Evolutionary conservation across 2,888 invertebrate genomes (phyloP), one percentile per base, ranked within the genome.

Genomic region (Osmoderma eremita): DNA sequence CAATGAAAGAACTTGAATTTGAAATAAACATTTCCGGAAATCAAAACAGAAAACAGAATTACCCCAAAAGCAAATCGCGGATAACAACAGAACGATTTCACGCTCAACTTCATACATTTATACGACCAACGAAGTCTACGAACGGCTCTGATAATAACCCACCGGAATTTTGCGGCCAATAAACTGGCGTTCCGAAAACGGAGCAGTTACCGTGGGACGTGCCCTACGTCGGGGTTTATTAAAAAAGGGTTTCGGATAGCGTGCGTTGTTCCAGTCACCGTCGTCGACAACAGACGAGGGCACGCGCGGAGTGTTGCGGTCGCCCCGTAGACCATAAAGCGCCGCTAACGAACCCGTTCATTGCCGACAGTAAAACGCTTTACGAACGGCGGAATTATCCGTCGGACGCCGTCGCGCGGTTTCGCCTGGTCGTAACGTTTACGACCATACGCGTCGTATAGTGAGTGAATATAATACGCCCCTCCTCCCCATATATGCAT

Each of bases 271-370:
- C 12, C 41, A 13, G 22, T 10, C 8, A 24, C 24, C 48, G 17
- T n/a, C 10, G 3, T 30, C 38, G 12, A 1, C 15, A 12, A 8
- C 17, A 8, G 12, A 17, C 10, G 36, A 36, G 12, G 10, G 13
- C 17, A 38, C n/a, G 38, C 12, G 15, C 18, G n/a, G n/a, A n/a
- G 53, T 53, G 6, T 30, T 6, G 53, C 53, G 38, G 18, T 51
- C 15, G 38, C 53, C 12, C 10, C 13, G 36, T 15, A 17, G 1
- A 18, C 49, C 38, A 30, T 63, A 63, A 63, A 63, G 63, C 39
- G 30, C 30, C 30, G 24, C 50, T 63, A 63, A 63, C 63, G 51
- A 63, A 53, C 50, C 51, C 53, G 63, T 51, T 63, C 63, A 63
- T 63, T 63, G 50, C 38, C 39, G 50, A 49, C 50, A 63, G 56